Evolutionary conservation across 2,113 vertebrate species (phyloP).

Genomic region (Spermophilus dauricus): DNA sequence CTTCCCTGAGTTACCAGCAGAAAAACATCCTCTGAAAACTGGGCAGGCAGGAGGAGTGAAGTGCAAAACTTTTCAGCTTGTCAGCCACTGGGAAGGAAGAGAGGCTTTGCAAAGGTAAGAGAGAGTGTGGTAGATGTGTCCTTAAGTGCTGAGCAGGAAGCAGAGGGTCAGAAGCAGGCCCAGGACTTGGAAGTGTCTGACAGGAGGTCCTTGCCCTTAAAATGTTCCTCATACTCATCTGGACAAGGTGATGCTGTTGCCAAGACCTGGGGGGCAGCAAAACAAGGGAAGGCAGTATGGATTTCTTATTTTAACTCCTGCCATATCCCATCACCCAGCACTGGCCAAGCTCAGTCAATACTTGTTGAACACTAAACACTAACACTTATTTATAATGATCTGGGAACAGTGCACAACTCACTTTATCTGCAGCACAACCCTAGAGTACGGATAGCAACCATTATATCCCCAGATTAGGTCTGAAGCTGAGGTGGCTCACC

Average conservation of each 20-base stretch:
- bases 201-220: neutral
- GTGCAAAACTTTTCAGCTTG: neutral
- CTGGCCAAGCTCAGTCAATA: neutral
- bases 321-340: neutral
- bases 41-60: neutral
- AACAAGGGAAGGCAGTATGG: neutral
- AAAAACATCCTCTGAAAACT: neutral
- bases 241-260: neutral
- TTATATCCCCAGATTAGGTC: neutral
- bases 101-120: neutral
- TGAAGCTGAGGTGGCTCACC: neutral
- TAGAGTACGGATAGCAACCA: too few species aligned
- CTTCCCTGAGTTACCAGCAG: neutral
- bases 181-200: neutral
- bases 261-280: neutral
- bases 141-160: neutral
- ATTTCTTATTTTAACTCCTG: neutral
- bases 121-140: neutral
- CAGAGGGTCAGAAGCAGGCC: neutral
- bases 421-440: neutral
- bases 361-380: neutral
- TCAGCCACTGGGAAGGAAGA: neutral
- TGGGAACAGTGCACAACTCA: neutral
- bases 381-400: neutral
- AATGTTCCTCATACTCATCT: neutral